Evolutionary conservation across 2,888 invertebrate species (phyloP).

Genomic region (Habrosyne pyritoides): DNA sequence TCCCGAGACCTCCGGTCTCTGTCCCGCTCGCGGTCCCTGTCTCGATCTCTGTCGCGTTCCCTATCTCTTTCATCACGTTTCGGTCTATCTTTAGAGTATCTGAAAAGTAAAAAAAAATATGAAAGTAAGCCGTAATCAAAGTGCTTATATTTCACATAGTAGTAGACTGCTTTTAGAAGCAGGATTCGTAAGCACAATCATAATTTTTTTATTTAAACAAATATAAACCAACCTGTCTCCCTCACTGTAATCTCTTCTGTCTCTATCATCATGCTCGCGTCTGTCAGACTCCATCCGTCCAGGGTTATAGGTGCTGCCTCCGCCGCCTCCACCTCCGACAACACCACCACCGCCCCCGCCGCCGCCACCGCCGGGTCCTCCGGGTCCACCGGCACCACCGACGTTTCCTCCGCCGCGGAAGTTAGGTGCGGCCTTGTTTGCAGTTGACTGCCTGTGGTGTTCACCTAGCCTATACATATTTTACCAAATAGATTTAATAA

Average conservation of each 20-base stretch:
- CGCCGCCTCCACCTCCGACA: constrained; percentile 24
- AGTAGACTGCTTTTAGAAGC: too few species aligned
- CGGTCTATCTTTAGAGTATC: constrained; percentile 72
- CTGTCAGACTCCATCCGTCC: constrained; percentile 62
- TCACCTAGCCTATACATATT: constrained; percentile 66
- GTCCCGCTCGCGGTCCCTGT: constrained; percentile 58
- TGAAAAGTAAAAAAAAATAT: constrained; percentile 47
- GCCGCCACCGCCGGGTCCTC: constrained; percentile 37
- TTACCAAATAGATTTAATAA: neutral
- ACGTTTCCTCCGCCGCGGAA: constrained; percentile 40
- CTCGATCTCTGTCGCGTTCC: constrained; percentile 58
- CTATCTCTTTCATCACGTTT: constrained; percentile 68
- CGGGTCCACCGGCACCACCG: constrained; percentile 22
- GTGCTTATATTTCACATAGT: too few species aligned
- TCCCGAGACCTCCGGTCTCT: constrained; percentile 40
- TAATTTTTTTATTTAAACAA: too few species aligned
- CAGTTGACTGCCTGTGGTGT: constrained; percentile 61
- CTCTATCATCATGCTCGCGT: constrained; percentile 74
- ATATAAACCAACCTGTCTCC: constrained; percentile 49
- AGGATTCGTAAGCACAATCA: too few species aligned
- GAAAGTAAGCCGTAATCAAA: too few species aligned
- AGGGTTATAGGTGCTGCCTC: constrained; percentile 48
- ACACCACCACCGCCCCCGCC: constrained; percentile 30
- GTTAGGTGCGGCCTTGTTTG: constrained; percentile 41
- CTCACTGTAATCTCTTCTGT: constrained; percentile 69